phyloP scores from a whole-genome alignment of 1,140 invertebrate species.

The Orius laevigatus region DNA sequence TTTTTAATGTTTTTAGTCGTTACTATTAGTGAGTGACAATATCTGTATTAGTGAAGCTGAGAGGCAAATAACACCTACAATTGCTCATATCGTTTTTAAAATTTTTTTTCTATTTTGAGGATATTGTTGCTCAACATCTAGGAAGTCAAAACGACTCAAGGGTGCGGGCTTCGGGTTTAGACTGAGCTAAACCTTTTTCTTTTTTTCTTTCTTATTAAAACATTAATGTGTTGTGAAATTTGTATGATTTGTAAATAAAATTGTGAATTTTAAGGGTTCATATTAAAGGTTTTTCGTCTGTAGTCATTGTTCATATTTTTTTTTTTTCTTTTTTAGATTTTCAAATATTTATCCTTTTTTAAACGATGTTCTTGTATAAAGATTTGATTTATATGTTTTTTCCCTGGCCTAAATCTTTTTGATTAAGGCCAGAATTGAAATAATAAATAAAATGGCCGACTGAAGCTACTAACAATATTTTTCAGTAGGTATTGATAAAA shows the following conservation, averaged over 20 bases:
- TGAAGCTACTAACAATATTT: conserved; percentile 9
- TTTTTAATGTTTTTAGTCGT: conserved; percentile 7
- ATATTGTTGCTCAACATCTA: conserved; percentile 10
- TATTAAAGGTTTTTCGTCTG: conserved; percentile 7
- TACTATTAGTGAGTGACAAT: conserved; percentile 10
- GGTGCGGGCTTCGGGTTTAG: too few species aligned
- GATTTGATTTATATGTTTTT: neutral
- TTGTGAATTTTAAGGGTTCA: conserved; percentile 5
- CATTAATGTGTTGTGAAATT: conserved; percentile 5
- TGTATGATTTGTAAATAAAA: conserved; percentile 13
- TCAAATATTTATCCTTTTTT: conserved; percentile 11
- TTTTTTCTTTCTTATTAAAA: too few species aligned
- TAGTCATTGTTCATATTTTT: conserved; percentile 11
- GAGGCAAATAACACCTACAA: conserved; percentile 8
- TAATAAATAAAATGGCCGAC: neutral
- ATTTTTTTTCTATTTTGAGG: conserved; percentile 8
- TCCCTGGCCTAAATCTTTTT: too few species aligned
- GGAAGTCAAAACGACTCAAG: too few species aligned
- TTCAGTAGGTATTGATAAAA: conserved; percentile 4
- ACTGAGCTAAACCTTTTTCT: too few species aligned
- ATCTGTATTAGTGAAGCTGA: conserved; percentile 5
- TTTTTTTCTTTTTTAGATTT: conserved; percentile 11
- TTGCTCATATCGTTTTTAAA: conserved; percentile 9
- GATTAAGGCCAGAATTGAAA: too few species aligned
- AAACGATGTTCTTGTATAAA: conserved; percentile 10